Conservation (phyloP, 1,140 invertebrate species). For the Drosophila burlai region DNA sequence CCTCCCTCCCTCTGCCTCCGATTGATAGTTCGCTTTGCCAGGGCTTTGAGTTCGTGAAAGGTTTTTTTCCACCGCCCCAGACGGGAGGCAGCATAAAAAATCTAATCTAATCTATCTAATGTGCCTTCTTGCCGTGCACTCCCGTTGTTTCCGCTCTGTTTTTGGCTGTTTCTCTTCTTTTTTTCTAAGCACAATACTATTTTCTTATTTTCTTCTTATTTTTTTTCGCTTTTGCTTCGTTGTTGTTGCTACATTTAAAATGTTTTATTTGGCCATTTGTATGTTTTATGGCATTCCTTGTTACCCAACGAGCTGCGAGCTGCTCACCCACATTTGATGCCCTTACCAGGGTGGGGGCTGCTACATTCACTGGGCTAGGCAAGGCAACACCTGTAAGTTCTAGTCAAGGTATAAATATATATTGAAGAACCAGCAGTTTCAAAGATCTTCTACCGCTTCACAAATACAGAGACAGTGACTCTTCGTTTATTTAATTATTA, state of each 20-base stretch:
- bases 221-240: slow-evolving; percentile 19
- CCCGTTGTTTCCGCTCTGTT: slow-evolving; percentile 3
- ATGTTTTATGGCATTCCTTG: slow-evolving; percentile 80
- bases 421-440: no score
- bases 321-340: slow-evolving; percentile 14
- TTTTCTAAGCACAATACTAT: slow-evolving; percentile 77
- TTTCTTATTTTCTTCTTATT: slow-evolving; percentile 53
- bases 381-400: not conserved
- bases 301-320: slow-evolving; percentile 50
- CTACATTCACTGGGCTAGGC: not conserved
- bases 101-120: slow-evolving; percentile 71
- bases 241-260: slow-evolving; percentile 83
- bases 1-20: not conserved
- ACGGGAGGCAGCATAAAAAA: slow-evolving; percentile 61
- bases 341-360: not conserved
- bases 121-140: slow-evolving; percentile 13
- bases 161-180: slow-evolving; percentile 12
- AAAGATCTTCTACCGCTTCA: no score
- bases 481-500: not conserved
- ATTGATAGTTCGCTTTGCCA: slow-evolving; percentile 15
- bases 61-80: not conserved
- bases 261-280: slow-evolving; percentile 84
- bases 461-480: no score
- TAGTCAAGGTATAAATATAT: no score
- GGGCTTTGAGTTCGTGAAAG: not conserved